Percentiles rank a stretch among this genome's conserved stretches.
Evolutionary conservation across 2,888 invertebrate genomes (phyloP).

Genomic region (Meteorus cinctellus): DNA sequence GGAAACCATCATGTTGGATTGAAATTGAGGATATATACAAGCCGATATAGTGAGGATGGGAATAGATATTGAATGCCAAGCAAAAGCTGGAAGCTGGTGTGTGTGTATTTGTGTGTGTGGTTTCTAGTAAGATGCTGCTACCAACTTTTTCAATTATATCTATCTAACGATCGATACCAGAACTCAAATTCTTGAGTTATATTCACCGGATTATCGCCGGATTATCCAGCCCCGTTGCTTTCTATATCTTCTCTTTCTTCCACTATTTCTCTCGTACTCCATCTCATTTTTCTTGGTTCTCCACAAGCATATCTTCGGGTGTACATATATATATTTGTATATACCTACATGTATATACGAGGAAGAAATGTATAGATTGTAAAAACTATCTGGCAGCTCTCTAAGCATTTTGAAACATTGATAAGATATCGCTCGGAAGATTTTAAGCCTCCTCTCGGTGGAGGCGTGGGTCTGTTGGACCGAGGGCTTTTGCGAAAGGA

Average conservation of each 20-base stretch:
- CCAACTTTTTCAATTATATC: slow-evolving; percentile 45
- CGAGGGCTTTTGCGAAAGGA: neutral
- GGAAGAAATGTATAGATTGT: neutral
- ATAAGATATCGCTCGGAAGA: slow-evolving; percentile 38
- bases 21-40: slow-evolving; percentile 18
- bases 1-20: slow-evolving; percentile 8
- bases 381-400: slow-evolving; percentile 37
- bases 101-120: neutral
- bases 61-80: slow-evolving; percentile 17
- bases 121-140: slow-evolving; percentile 31
- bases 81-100: slow-evolving; percentile 3
- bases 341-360: neutral
- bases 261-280: slow-evolving; percentile 15
- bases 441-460: slow-evolving; percentile 33
- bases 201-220: slow-evolving; percentile 54
- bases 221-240: slow-evolving; percentile 48
- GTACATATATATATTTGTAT: neutral
- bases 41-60: slow-evolving; percentile 5
- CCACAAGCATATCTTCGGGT: neutral
- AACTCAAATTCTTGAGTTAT: slow-evolving; percentile 55
- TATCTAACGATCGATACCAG: slow-evolving; percentile 49
- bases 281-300: slow-evolving; percentile 4
- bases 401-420: slow-evolving; percentile 41
- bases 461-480: neutral
- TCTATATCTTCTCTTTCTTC: slow-evolving; percentile 7